Base-by-base conservation (phyloP, 2,888 invertebrate species). In the Celastrina argiolus region DNA sequence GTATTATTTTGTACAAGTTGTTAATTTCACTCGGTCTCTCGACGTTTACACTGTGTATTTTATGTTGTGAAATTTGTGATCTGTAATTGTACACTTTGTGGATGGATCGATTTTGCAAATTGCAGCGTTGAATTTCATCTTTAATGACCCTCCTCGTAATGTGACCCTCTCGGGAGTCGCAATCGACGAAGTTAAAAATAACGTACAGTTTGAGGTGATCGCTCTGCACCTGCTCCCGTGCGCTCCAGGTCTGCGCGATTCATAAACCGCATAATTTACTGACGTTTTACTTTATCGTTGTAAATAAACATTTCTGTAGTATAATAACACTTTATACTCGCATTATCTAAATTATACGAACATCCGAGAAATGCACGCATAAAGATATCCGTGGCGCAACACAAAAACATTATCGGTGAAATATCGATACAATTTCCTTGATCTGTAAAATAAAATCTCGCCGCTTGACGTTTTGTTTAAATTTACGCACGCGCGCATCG, bases 381-480 rank as follows among this genome's bases (percentile, higher is more conserved):
- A 87, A 87, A 86, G 83, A 82, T 84, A 87, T 84, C 83, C 81
- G 84, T 83, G 82, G 83, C 78, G 78, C 77, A 76, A 76, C 82
- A 85, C 82, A 83, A 84, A 82, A 82, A 82, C 85, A 84, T 86
- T 88, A 88, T 87, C 84, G 80, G 81, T 88, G 87, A 88, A 87
- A 86, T 89, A 89, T 88, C 86, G 88, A 87, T 85, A 86, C 88
- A 85, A 87, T 89, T 87, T 86, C 83, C 87, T 85, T 88, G 89
- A 90, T 90, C 87, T 81, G 87, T 83, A 82, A 83, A 87, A 88
- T 88, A 87, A 88, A 89, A 88, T 87, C 84, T 81, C 79, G 78
- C 76, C 74, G 78, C 80, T 79, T 86, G 88, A 87, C 88, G 84
- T 85, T 85, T 76, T 82, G 81, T 84, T 83, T 78, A 76, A 87